phyloP scores from a whole-genome alignment of 2,113 vertebrate species.

The Struthio camelus region DNA sequence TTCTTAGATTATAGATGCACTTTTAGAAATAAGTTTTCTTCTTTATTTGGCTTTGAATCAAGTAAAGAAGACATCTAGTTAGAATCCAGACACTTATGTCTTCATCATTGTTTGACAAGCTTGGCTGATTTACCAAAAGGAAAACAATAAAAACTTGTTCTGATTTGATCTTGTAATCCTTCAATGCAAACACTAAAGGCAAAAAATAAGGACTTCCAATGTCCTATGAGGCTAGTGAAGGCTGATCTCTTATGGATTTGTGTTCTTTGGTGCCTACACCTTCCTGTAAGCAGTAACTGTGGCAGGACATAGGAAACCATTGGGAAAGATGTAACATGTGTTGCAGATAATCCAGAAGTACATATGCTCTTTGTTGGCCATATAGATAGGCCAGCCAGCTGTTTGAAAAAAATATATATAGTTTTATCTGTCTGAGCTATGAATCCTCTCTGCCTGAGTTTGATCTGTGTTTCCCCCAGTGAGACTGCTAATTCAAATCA shows the following conservation, averaged over 20 bases:
- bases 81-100: background rate
- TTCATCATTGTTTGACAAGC: background rate
- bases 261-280: background rate
- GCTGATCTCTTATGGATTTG: background rate
- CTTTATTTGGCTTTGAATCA: background rate
- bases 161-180: background rate
- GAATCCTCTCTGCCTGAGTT: constrained; percentile 25
- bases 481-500: constrained; percentile 8
- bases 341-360: constrained; percentile 33
- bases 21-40: background rate
- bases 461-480: constrained; percentile 6
- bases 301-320: background rate
- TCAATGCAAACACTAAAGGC: background rate
- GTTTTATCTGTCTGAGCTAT: constrained; percentile 32
- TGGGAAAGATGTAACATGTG: background rate
- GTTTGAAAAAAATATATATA: constrained; percentile 26
- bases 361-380: background rate
- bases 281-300: background rate
- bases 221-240: background rate
- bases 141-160: background rate
- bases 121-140: background rate
- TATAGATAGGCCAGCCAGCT: constrained; percentile 38
- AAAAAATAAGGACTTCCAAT: background rate
- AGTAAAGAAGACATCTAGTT: background rate
- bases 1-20: background rate